Conservation (phyloP, 1,140 invertebrate species). For the Drosophila suzukii region DNA sequence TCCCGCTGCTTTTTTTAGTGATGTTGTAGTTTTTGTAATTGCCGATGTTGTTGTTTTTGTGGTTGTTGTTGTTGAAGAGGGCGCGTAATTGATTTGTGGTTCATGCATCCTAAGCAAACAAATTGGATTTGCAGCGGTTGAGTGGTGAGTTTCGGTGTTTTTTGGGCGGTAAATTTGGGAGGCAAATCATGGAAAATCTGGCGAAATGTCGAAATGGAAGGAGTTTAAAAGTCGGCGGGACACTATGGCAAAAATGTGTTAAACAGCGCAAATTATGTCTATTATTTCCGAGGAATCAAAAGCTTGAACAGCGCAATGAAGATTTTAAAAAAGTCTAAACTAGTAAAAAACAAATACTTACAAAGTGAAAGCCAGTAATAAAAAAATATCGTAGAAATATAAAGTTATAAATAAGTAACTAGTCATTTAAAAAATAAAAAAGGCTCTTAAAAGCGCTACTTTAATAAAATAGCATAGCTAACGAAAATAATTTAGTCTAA, state of each 20-base stretch:
- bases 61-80: slow-evolving; percentile 39
- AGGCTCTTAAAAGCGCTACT: too few relatives aligned
- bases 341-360: too few relatives aligned
- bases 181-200: neutral
- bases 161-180: slow-evolving; percentile 28
- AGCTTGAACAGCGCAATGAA: too few relatives aligned
- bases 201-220: neutral
- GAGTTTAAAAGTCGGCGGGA: slow-evolving; percentile 6
- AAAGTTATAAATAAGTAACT: too few relatives aligned
- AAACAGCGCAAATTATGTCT: neutral
- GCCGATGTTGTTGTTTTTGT: neutral
- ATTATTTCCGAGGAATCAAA: neutral
- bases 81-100: slow-evolving; percentile 71
- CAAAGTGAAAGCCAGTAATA: too few relatives aligned
- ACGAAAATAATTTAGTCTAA: too few relatives aligned
- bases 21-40: slow-evolving; percentile 5
- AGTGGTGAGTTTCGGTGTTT: slow-evolving; percentile 1
- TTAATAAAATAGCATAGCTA: too few relatives aligned
- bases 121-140: slow-evolving; percentile 54
- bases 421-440: too few relatives aligned
- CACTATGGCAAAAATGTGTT: slow-evolving; percentile 9
- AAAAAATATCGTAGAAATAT: too few relatives aligned
- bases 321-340: too few relatives aligned
- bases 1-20: slow-evolving; percentile 3
- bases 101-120: slow-evolving; percentile 61